Base-by-base conservation (phyloP, 2,888 invertebrate species). In the Polymixis flavicincta region DNA sequence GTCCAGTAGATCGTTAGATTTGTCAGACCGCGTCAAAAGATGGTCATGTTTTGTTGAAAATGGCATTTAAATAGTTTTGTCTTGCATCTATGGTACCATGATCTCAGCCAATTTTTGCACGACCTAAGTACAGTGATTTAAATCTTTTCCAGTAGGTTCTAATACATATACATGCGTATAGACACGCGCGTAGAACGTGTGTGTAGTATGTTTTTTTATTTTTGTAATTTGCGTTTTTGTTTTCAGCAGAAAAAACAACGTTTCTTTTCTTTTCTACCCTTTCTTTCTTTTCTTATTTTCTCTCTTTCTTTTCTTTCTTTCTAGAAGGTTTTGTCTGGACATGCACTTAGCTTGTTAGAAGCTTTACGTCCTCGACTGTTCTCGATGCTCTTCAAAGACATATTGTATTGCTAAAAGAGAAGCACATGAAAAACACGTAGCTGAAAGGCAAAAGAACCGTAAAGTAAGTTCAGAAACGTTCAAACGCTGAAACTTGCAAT, bases 401-500 rank as follows among this genome's bases (percentile, higher is more conserved):
- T 52, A 28, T 17, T 54, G 17, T 22, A 42, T 17, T 69, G 11
- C 8, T 42, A 11, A 69, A 28, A 42, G 19, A 3, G 5, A 50
- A 50, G 28, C 19, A n/a, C 17, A 52, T 22, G 7, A 60, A 25
- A 69, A 28, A 32, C 25, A 37, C 45, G 14, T 13, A 66, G 28
- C 42, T 57, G 61, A 32, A 55, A 55, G 14, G 3, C 19, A 52
- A 74, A 66, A 50, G 9, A 73, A 45, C 42, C 14, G 14, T 80
- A 8, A 32, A 71, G 22, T 1, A 48, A 57, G 45, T 80, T 22
- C 32, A 55, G 14, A n/a, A n/a, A n/a, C n/a, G n/a, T n/a, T n/a
- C 14, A n/a, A 45, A 71, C 19, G n/a, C 17, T 55, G 22, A 60
- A 69, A 67, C 25, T 64, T 59, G 50, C 42, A 54, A 11, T 59